Conservation (phyloP, 2,888 invertebrate species). For the Cephalotes varians region DNA sequence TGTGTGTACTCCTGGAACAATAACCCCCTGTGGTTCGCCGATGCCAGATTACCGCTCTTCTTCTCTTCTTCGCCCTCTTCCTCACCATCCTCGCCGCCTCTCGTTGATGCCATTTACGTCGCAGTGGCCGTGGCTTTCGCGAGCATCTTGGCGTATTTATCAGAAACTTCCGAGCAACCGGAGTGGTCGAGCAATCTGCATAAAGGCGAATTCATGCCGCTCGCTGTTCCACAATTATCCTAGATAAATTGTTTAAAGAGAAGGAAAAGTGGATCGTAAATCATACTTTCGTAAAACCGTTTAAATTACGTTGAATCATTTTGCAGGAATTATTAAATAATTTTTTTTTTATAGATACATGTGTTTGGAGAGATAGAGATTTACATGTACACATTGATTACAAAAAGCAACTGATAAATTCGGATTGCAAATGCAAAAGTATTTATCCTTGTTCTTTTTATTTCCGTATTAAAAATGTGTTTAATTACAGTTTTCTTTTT, state of each 20-base stretch:
- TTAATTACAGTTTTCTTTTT: neutral
- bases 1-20: constrained; percentile 60
- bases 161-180: constrained; percentile 63
- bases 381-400: neutral
- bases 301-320: neutral
- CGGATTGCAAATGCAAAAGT: too few species aligned
- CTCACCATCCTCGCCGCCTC: constrained; percentile 27
- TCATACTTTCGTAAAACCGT: neutral
- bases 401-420: neutral
- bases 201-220: constrained; percentile 30
- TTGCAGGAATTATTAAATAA: neutral
- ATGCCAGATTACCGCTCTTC: constrained; percentile 60
- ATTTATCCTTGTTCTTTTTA: neutral
- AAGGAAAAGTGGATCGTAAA: neutral
- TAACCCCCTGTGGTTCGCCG: constrained; percentile 66
- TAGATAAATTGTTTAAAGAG: neutral
- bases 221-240: constrained; percentile 1
- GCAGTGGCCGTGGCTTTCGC: constrained; percentile 55
- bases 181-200: constrained; percentile 49
- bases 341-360: neutral
- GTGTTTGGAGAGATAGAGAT: neutral
- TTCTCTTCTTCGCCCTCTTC: constrained; percentile 40
- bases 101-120: constrained; percentile 66
- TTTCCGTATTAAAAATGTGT: neutral
- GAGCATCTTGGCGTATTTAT: constrained; percentile 70